A percentile compares a stretch with the other conserved stretches of the same genome.
Evolutionary conservation across 2,113 vertebrate species (phyloP).

Genomic region (Corythornis madagascariensis): DNA sequence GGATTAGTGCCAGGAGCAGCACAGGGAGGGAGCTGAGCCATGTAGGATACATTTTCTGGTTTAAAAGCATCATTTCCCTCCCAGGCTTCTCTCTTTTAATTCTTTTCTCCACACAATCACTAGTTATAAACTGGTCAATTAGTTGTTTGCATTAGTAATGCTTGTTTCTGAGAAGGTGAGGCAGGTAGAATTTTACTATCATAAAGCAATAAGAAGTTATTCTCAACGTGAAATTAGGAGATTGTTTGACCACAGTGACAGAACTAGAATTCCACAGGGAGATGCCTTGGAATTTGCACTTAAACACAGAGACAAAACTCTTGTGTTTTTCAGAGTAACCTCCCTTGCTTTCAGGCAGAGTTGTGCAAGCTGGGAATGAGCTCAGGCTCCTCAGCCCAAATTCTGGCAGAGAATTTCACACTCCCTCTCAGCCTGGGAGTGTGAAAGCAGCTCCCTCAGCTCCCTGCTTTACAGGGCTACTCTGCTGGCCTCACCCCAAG

Average conservation of each 20-base stretch:
- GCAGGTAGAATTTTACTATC: background rate
- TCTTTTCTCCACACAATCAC: background rate
- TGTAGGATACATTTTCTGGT: background rate
- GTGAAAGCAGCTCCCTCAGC: background rate
- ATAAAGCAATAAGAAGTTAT: background rate
- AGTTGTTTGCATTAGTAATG: background rate
- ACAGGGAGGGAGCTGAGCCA: background rate
- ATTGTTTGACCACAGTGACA: background rate
- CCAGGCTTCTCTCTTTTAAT: background rate
- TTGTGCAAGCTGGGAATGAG: background rate
- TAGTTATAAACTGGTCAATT: background rate
- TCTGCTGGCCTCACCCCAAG: background rate
- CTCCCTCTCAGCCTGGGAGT: background rate
- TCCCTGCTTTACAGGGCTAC: background rate
- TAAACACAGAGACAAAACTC: background rate
- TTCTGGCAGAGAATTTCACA: background rate
- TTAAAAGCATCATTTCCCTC: background rate
- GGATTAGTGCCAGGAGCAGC: background rate
- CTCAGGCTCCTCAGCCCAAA: background rate
- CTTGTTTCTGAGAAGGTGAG: background rate
- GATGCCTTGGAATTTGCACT: background rate
- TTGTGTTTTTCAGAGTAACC: fast-evolving
- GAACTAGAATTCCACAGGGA: background rate
- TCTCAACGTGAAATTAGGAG: background rate
- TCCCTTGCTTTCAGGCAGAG: background rate